phyloP scores from a whole-genome alignment of 2,888 invertebrate genomes.

The Nephrotoma appendiculata region DNA sequence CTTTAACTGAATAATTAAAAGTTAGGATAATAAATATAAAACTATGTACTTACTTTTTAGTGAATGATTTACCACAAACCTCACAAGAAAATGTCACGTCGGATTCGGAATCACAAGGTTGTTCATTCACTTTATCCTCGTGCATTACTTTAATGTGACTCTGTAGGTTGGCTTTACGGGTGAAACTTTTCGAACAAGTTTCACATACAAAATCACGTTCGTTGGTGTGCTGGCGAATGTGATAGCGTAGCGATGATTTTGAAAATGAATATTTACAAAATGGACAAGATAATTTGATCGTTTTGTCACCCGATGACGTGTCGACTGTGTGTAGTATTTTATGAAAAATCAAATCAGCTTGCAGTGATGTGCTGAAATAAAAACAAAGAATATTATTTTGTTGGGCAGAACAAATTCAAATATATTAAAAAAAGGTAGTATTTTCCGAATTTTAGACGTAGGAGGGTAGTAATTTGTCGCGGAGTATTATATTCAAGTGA shows the following conservation, averaged over 20 bases:
- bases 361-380: conserved; percentile 36
- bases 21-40: neutral
- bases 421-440: no score
- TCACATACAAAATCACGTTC: conserved; percentile 56
- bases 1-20: neutral
- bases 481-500: no score
- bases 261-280: conserved; percentile 48
- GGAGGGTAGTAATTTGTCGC: no score
- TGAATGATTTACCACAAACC: conserved; percentile 34
- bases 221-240: conserved; percentile 57
- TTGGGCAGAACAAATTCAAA: neutral
- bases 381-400: neutral
- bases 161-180: conserved; percentile 46
- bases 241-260: conserved; percentile 51
- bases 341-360: conserved; percentile 60
- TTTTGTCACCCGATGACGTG: conserved; percentile 11
- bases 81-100: conserved; percentile 22
- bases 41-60: conserved; percentile 33
- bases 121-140: conserved; percentile 14
- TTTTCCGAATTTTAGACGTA: no score
- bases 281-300: conserved; percentile 47
- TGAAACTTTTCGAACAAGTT: conserved; percentile 47
- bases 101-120: neutral
- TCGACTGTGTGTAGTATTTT: conserved; percentile 44
- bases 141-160: conserved; percentile 44